Conservation (phyloP, 2,888 invertebrate species). For the Drosophila nr. medialis region DNA sequence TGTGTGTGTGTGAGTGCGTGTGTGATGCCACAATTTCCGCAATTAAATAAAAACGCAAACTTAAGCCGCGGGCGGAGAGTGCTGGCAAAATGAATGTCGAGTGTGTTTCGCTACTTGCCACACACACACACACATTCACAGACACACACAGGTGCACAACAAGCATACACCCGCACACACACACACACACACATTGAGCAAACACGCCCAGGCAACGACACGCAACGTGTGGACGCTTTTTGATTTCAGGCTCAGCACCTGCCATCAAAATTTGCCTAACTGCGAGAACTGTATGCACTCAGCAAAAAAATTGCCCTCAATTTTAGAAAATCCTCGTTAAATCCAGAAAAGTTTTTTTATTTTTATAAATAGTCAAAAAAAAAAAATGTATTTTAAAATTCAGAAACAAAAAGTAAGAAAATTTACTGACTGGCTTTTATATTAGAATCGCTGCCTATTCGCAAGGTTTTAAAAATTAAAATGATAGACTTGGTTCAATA, state of each 20-base stretch:
- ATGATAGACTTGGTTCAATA: too few species aligned
- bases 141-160: conserved; percentile 14
- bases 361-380: not conserved
- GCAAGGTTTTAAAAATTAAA: too few species aligned
- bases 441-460: too few species aligned
- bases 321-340: not conserved
- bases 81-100: conserved; percentile 66
- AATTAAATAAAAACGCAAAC: conserved; percentile 80
- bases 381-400: too few species aligned
- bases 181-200: conserved; percentile 1
- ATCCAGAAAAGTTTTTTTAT: not conserved
- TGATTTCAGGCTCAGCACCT: conserved; percentile 70
- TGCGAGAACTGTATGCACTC: not conserved
- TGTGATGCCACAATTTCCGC: conserved; percentile 77
- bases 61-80: conserved; percentile 64
- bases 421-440: not conserved
- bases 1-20: conserved; percentile 46
- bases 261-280: conserved; percentile 38
- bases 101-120: conserved; percentile 63
- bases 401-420: not conserved
- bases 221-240: conserved; percentile 79
- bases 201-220: conserved; percentile 55
- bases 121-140: conserved; percentile 41
- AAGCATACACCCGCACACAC: conserved; percentile 10
- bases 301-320: not conserved